Conservation (phyloP, 1,140 invertebrate genomes). For the Camponotus pennsylvanicus region DNA sequence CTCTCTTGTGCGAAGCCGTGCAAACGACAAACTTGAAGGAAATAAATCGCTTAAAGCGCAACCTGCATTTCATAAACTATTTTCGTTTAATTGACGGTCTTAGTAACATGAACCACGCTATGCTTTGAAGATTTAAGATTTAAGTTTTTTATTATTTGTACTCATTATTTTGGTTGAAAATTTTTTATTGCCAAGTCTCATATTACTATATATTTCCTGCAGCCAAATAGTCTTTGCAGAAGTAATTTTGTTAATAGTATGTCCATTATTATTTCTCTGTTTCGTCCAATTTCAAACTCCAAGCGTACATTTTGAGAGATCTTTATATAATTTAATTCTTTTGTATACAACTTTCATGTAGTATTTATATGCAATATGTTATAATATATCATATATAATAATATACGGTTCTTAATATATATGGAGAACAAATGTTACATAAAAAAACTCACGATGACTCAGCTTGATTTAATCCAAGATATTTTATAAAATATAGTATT, state of each 20-base stretch:
- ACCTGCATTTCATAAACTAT: neutral
- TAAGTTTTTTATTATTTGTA: neutral
- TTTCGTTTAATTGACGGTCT: neutral
- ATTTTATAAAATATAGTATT: neutral
- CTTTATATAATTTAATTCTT: neutral
- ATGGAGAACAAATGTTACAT: neutral
- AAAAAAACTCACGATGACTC: neutral
- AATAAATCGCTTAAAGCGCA: slow-evolving; percentile 23
- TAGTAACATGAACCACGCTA: neutral
- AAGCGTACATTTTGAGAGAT: neutral
- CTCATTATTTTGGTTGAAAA: neutral
- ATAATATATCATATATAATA: neutral
- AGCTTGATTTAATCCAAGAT: neutral
- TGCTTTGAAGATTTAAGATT: neutral
- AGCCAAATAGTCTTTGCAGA: neutral
- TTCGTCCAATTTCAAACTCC: neutral
- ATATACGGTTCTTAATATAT: too few relatives aligned
- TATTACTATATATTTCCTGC: neutral
- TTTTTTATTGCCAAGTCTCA: neutral
- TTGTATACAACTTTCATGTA: neutral
- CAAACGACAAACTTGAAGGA: slow-evolving; percentile 5
- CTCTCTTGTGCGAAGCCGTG: neutral
- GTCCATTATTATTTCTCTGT: neutral
- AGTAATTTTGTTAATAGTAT: neutral
- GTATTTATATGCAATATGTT: neutral